Evolutionary conservation across 1,140 invertebrate genomes (phyloP).

Genomic region (Drosophila saltans): DNA sequence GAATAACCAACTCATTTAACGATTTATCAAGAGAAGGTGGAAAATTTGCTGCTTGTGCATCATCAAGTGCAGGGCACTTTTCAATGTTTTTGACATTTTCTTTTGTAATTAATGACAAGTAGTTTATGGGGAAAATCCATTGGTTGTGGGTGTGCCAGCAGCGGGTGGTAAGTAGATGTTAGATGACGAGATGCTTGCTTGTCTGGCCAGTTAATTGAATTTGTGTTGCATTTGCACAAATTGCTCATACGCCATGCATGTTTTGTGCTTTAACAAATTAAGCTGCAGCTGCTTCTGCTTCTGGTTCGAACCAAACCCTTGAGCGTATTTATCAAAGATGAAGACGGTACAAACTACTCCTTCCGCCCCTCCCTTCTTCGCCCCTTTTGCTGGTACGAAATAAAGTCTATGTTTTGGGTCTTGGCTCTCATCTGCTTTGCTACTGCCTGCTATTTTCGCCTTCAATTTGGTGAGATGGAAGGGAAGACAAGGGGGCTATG

Average conservation of each 20-base stretch:
- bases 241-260: slow-evolving; percentile 46
- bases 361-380: too few species aligned
- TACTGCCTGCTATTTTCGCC: background rate
- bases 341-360: background rate
- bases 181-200: background rate
- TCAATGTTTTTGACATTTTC: slow-evolving; percentile 48
- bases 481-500: background rate
- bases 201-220: slow-evolving; percentile 68
- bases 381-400: too few species aligned
- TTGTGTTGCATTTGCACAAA: slow-evolving; percentile 66
- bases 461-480: slow-evolving; percentile 14
- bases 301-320: slow-evolving; percentile 47
- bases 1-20: too few species aligned
- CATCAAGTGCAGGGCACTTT: slow-evolving; percentile 36
- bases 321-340: slow-evolving; percentile 67
- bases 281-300: slow-evolving; percentile 52
- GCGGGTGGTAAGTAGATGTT: too few species aligned
- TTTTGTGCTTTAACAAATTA: slow-evolving; percentile 67
- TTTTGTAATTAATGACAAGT: slow-evolving; percentile 64
- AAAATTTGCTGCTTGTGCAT: slow-evolving; percentile 37
- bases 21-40: background rate
- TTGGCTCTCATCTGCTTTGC: background rate
- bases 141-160: slow-evolving; percentile 12
- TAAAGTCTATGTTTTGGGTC: slow-evolving; percentile 5
- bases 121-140: slow-evolving; percentile 17